Evolutionary conservation across 2,888 invertebrate genomes (phyloP), one percentile per base, ranked within the genome.

Genomic region (Litoditis marina): DNA sequence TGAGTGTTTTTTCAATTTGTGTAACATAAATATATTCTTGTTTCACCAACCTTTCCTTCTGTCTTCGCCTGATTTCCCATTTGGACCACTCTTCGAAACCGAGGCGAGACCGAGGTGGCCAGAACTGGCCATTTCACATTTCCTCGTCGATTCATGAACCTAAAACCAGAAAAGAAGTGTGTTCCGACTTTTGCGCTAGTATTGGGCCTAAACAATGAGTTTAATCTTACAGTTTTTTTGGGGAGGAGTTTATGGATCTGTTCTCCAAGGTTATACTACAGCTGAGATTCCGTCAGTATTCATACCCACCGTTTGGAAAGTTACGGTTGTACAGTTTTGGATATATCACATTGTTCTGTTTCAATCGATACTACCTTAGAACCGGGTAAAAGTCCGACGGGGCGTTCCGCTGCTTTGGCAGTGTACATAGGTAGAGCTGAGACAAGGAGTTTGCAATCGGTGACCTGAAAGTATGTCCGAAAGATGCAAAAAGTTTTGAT

Each of bases 21-120:
- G n/a, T n/a, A n/a, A n/a, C n/a, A n/a, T n/a, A n/a, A n/a, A n/a
- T n/a, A n/a, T n/a, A n/a, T n/a, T n/a, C n/a, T n/a, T n/a, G 39
- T 39, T 13, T 19, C 11, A 42, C 28, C 27, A 39, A 65, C 69
- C 36, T 66, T 71, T 30, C 66, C 62, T 44, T 71, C 68, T 6
- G 58, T 42, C 22, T 55, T 36, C 0, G 71, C 71, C 44, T 68
- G 62, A 11, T 71, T 54, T 8, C 63, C 61, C 30, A 71, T 52
- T 28, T 71, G 68, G n/a, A 68, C 61, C 19, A 71, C 62, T 47
- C 61, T 60, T 28, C 68, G 49, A 11, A 68, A 66, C 28, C 71
- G 46, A 2, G 71, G 65, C 6, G 68, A 68, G 1, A 67, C 68
- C 22, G 60, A 53, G 25, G 63, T 57, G 2, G 63, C 60, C 0